Base-by-base conservation (phyloP, 2,797 vertebrate genomes). In the Squalus acanthias region DNA sequence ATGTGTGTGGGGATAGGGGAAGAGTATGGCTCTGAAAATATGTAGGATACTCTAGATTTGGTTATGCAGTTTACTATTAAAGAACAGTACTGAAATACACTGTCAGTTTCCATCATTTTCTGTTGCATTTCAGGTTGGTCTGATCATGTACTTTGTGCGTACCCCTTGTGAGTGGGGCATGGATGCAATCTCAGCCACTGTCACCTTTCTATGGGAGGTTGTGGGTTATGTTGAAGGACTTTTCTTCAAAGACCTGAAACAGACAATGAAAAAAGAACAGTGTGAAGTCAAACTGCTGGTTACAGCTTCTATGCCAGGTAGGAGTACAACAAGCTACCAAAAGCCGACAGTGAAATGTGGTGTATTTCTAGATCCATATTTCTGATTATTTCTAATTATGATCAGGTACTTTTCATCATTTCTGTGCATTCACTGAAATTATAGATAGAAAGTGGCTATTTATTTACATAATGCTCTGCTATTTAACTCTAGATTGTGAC, bases 211-310 rank as follows among this genome's bases (percentile, higher is more conserved):
- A 33, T 99, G 99, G 99, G 99, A 99, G 97, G 99, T 99, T 97
- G 99, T 99, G 1, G 99, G 99, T 29, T 99, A 99, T 0, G 99
- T 99, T 72, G 99, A 99, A 97, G 99, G 99, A 26, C 98, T 99
- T 2, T 99, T 99, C 98, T 99, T 99, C 97, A 99, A 99, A 97
- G 99, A 99, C 96, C 98, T 99, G 96, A 99, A 99, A 97, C 99
- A 99, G 98, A 99, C 99, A 82, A 99, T 99, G 99, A 99, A 99
- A 98, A 99, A 99, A 97, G 99, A 99, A 96, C 99, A 99, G 97
- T 99, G 99, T 97, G 99, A 99, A 97, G 99, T 99, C 96, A 99
- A 99, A 96, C 98, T 99, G 95, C 97, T 99, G 96, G 99, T 99
- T 96, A 99, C 99, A 0, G 99, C 99, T 0, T 99, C 99, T 0